Evolutionary conservation across 2,888 invertebrate species (phyloP).

Genomic region (Rambutsinella grinnellia): DNA sequence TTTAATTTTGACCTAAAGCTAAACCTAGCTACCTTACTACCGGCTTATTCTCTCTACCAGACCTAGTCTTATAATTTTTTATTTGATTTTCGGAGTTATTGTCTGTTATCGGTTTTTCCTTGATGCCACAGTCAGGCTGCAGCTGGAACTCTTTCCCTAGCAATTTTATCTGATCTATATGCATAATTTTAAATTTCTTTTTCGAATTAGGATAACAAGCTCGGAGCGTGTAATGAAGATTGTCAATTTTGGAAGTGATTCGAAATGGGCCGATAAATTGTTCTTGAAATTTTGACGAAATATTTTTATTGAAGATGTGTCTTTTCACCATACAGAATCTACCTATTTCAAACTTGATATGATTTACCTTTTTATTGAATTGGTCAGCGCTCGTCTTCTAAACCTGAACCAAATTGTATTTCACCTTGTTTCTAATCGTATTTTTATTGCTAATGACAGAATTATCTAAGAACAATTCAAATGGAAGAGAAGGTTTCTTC

Average conservation of each 20-base stretch:
- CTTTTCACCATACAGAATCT: neutral
- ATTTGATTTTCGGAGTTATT: no score
- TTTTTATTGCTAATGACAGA: neutral
- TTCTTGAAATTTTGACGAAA: neutral
- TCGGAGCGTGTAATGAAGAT: neutral
- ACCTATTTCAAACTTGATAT: neutral
- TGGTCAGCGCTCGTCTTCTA: neutral
- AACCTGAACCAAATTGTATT: neutral
- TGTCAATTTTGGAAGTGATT: neutral
- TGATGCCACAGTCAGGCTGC: no score
- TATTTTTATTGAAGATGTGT: neutral
- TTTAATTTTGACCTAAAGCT: no score
- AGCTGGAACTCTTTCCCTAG: no score
- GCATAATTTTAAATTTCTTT: no score
- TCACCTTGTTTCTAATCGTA: neutral
- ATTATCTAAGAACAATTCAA: neutral
- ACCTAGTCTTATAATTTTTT: no score
- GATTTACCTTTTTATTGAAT: neutral
- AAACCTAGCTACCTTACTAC: no score
- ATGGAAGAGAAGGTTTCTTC: neutral
- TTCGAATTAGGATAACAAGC: neutral
- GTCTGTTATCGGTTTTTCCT: no score
- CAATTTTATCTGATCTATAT: no score
- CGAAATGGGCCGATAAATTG: neutral
- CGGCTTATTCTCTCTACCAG: no score